Conservation (phyloP, 2,797 vertebrate genomes). For the Caiman crocodilus region DNA sequence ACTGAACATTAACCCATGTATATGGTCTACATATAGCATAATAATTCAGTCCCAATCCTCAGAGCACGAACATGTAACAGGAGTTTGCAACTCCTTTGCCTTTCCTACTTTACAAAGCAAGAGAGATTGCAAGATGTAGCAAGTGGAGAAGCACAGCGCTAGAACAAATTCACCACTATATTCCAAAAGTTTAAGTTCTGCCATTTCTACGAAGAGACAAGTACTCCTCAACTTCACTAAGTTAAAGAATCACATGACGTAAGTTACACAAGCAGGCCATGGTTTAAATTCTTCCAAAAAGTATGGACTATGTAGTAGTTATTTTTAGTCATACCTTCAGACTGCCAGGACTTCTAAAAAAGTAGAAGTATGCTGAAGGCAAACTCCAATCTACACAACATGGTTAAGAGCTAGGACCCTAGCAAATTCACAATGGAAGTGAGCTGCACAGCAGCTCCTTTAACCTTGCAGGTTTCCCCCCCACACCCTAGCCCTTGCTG, state of each 20-base stretch:
- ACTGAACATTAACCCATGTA: not conserved
- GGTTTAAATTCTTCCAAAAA: not conserved
- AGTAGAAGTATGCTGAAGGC: too few species aligned
- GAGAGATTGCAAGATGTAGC: not conserved
- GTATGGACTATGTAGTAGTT: too few species aligned
- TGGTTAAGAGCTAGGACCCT: too few species aligned
- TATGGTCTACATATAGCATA: not conserved
- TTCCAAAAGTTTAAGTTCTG: not conserved
- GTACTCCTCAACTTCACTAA: not conserved
- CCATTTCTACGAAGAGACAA: fast-evolving
- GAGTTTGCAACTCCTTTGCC: not conserved
- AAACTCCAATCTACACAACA: too few species aligned
- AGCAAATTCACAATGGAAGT: too few species aligned
- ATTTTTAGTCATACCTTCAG: too few species aligned
- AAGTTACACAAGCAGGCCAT: not conserved
- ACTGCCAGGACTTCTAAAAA: too few species aligned
- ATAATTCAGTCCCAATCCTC: conserved; percentile 3
- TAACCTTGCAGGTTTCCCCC: too few species aligned
- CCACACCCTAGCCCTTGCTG: too few species aligned
- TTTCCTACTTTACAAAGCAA: not conserved
- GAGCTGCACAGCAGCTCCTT: too few species aligned
- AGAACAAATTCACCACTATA: not conserved
- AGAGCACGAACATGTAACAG: not conserved
- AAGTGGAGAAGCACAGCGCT: not conserved
- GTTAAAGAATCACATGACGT: not conserved